Conservation (phyloP, 2,888 invertebrate genomes). For the Empis livida region DNA sequence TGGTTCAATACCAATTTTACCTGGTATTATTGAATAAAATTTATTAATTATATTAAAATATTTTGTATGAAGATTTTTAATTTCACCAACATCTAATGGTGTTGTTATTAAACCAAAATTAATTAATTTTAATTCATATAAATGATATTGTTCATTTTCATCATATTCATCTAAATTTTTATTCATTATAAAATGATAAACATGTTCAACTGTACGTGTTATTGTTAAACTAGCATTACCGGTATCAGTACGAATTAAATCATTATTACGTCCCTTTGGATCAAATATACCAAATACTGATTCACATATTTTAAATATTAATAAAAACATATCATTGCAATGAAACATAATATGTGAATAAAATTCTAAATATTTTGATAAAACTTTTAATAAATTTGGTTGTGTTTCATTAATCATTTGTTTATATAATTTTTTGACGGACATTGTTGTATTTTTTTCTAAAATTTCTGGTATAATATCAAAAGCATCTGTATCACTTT, state of each 20-base stretch:
- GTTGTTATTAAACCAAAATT: constrained; percentile 24
- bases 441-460: constrained; percentile 21
- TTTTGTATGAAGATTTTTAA: constrained; percentile 14
- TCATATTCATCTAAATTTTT: constrained; percentile 18
- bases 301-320: constrained; percentile 41
- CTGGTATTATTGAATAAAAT: constrained; percentile 26
- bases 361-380: constrained; percentile 24
- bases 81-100: constrained; percentile 9
- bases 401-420: constrained; percentile 20
- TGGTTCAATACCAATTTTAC: constrained; percentile 23
- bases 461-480: constrained; percentile 25
- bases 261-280: constrained; percentile 35
- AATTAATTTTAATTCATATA: constrained; percentile 24
- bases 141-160: constrained; percentile 19
- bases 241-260: constrained; percentile 21
- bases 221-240: constrained; percentile 42
- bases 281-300: constrained; percentile 47
- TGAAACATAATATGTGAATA: constrained; percentile 23
- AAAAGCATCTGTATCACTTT: constrained; percentile 13
- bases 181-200: constrained; percentile 26
- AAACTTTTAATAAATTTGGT: constrained; percentile 25
- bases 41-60: constrained; percentile 26
- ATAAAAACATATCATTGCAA: constrained; percentile 20
- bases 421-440: constrained; percentile 22
- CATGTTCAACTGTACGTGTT: constrained; percentile 22